phyloP scores from a whole-genome alignment of 2,797 vertebrate genomes.

The Chaenodraco wilsoni region DNA sequence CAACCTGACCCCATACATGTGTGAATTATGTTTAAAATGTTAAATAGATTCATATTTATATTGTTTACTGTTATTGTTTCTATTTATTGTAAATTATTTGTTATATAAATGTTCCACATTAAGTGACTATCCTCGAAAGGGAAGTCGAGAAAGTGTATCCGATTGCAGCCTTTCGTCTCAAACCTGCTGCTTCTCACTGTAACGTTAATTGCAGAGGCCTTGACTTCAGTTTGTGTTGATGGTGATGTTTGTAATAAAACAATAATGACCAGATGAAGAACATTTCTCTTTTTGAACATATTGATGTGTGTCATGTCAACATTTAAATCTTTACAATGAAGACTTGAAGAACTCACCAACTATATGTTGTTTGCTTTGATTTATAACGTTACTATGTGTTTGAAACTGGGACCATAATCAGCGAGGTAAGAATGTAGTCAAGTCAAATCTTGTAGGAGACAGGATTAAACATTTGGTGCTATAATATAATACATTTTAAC shows the following conservation, averaged over 20 bases:
- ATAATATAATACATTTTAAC: background rate
- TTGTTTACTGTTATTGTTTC: conserved; percentile 71
- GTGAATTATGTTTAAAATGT: conserved; percentile 66
- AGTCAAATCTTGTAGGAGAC: too few species aligned
- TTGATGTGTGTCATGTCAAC: background rate
- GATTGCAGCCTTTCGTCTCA: conserved; percentile 59
- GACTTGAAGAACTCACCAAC: too few species aligned
- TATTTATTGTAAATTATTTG: conserved; percentile 87
- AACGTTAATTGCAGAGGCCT: conserved; percentile 68
- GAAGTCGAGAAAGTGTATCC: conserved; percentile 55
- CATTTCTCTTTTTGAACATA: conserved; percentile 8
- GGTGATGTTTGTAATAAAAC: conserved; percentile 89
- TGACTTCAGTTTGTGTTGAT: conserved; percentile 85
- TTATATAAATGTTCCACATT: conserved; percentile 40
- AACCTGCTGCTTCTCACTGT: conserved; percentile 68
- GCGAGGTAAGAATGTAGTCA: too few species aligned
- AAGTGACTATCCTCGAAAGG: conserved; percentile 37
- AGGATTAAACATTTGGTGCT: background rate
- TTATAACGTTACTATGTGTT: too few species aligned
- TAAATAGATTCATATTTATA: conserved; percentile 80
- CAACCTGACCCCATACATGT: conserved; percentile 36
- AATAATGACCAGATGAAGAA: conserved; percentile 61
- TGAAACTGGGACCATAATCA: too few species aligned
- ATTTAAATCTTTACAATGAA: background rate
- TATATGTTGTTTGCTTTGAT: too few species aligned